These are phyloP conservation scores for Apocrypta bakeri DNA, from an alignment of 1,140 invertebrate species.

Conservation along the genomic window DNA sequence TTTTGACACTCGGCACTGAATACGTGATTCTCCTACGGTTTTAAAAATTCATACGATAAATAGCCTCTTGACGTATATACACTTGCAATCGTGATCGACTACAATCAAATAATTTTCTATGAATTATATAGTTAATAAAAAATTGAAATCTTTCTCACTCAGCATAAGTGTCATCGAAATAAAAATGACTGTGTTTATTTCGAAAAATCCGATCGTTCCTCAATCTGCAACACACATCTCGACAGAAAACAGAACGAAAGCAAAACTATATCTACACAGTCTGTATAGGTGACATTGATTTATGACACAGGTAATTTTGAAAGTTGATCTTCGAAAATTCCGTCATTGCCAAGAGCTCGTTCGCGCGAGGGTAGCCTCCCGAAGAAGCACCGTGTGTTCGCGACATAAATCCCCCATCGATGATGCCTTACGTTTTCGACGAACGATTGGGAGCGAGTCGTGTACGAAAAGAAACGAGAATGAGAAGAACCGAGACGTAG, in stretches of 20 bases:
- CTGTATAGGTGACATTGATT: conserved; percentile 17
- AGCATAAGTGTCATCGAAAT: too few relatives aligned
- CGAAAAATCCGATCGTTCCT: too few relatives aligned
- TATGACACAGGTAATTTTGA: conserved; percentile 45
- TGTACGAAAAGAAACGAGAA: neutral
- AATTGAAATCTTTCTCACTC: too few relatives aligned
- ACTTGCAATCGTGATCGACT: too few relatives aligned
- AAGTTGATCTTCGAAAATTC: conserved; percentile 43
- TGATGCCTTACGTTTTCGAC: conserved; percentile 47
- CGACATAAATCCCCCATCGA: conserved; percentile 51
- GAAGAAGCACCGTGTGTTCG: neutral
- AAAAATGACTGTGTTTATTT: too few relatives aligned
- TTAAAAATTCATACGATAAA: too few relatives aligned
- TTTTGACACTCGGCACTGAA: too few relatives aligned
- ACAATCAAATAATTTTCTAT: too few relatives aligned
- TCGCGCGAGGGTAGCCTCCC: neutral
- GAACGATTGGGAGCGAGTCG: neutral
- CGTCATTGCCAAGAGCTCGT: conserved; percentile 12
- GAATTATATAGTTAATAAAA: too few relatives aligned
- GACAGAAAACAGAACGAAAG: neutral
- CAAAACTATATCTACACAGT: neutral
- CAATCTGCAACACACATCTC: neutral
- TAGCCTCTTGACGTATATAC: too few relatives aligned
- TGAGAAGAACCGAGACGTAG: conserved; percentile 5
- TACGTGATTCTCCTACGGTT: too few relatives aligned